phyloP scores from a whole-genome alignment of 1,140 invertebrate genomes.

The Lasioglossum albipes region DNA sequence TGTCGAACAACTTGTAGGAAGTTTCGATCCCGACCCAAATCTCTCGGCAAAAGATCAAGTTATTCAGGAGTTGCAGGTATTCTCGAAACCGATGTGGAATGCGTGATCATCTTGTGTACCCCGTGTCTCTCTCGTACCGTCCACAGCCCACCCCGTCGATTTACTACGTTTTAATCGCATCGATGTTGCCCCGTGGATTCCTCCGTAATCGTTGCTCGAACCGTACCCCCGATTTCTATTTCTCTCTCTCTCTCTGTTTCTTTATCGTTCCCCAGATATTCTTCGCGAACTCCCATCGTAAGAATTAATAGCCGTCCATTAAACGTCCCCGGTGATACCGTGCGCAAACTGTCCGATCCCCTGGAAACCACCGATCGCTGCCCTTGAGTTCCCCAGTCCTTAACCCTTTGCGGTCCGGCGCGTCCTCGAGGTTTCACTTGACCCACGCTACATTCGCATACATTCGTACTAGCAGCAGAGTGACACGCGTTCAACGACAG shows the following conservation, averaged over 20 bases:
- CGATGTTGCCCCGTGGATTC: not conserved
- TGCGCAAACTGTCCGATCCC: not conserved
- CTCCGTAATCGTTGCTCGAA: not conserved
- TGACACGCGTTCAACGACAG: too few species aligned
- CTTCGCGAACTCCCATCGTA: not conserved
- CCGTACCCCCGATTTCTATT: not conserved
- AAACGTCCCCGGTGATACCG: not conserved
- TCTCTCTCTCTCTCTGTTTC: not conserved
- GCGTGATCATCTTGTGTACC: not conserved
- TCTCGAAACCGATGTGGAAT: constrained; percentile 47
- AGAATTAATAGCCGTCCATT: constrained; percentile 1
- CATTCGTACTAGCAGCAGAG: too few species aligned
- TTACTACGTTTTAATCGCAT: not conserved
- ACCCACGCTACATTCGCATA: too few species aligned
- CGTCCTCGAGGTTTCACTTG: too few species aligned
- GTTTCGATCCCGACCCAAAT: constrained; percentile 78
- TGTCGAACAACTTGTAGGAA: constrained; percentile 67
- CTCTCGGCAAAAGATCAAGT: constrained; percentile 77
- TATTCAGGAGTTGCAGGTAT: constrained; percentile 79
- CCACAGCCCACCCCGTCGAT: not conserved
- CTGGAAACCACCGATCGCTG: not conserved
- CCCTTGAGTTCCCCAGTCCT: not conserved
- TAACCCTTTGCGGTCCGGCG: not conserved
- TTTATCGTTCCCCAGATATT: not conserved
- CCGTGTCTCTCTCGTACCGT: not conserved